Base-by-base conservation (phyloP, 2,888 invertebrate species). In the Oscheius sp. region DNA sequence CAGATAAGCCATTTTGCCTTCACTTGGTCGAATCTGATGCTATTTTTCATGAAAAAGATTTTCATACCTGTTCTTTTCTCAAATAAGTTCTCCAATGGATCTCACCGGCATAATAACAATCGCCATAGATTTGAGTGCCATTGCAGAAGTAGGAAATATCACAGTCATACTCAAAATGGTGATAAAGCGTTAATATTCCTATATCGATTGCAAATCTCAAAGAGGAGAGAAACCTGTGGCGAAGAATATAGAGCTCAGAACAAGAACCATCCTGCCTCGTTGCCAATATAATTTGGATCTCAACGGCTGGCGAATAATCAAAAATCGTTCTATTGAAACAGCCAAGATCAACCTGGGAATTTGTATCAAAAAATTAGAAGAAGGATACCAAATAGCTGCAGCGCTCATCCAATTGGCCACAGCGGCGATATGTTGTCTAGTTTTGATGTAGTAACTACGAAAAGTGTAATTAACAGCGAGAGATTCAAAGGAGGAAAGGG, bases 371-470 rank as follows among this genome's bases (percentile, higher is more conserved):
- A 57, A 10, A n/a, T 12, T 2, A 57, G 20, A 17, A 33, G 6
- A 33, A 23, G 31, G 53, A 33, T 68, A 81, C 85, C 85, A 85
- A 70, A 84, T 86, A 20, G 85, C 83, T 4, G 79, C 80, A 2
- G 85, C 85, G 33, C 83, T 83, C 76, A 83, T 78, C 85, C 85
- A 85, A 66, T 85, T 85, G 2, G 83, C 84, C 6, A 85, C 73
- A 23, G 84, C 85, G 0, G 81, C 79, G 25, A 86, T 76, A 70
- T 84, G 82, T 66, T 81, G 80, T 50, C 78, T 74, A n/a, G 71
- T 75, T 39, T 79, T 74, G 53, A 83, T 72, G 72, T 85, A 85
- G 70, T 81, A 82, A 63, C 75, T 79, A 29, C 85, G 82, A 58
- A 79, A 85, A 1, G 66, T 68, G 69, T 69, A 67, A 45, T 74